Evolutionary conservation across 2,113 vertebrate genomes (phyloP), one percentile per base, ranked within the genome.

Genomic region (Campylorhamphus procurvoides): DNA sequence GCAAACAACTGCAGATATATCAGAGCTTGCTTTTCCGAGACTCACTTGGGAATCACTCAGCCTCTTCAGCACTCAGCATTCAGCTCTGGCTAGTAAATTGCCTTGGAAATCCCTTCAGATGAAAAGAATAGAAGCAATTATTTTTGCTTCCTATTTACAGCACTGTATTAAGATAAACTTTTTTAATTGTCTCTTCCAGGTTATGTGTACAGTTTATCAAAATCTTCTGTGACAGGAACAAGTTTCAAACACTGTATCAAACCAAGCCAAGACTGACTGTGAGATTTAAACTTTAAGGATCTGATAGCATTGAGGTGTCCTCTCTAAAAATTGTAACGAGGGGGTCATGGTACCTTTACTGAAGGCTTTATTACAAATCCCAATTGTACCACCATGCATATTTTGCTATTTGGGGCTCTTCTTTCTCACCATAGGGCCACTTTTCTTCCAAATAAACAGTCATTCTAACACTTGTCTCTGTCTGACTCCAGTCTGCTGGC

Each of bases 21-120:
- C 35, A 79, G 44, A 79, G 56, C 25, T 72, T 63, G 22, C 35
- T 85, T 16, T 87, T 85, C 39, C 23, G 37, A 60, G 62, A 83
- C 24, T 72, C 71, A 29, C 46, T 64, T 82, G 79, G 29, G 78
- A 87, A 79, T 68, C 25, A 29, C 23, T 40, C 56, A 87, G 25
- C 5, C 42, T 68, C 47, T 87, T 79, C 60, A 72, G 52, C 44
- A 42, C 44, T 37, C 16, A n/a, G 35, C 7, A 27, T 68, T 82
- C 60, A 72, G 10, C 25, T 58, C 31, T 63, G 23, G 19, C 10
- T 62, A 20, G 1, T 29, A 71, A 63, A 18, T 78, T 66, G 33
- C 33, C 49, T 72, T 87, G 53, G 72, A 92, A 90, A 92, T 86
- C 11, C 9, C 31, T 69, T 13, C 28, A 80, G 40, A n/a, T 89